A percentile compares a stretch with the other conserved stretches of the same genome.
Evolutionary conservation across 2,888 invertebrate species (phyloP).

Genomic region (Scaptodrosophila latifasciaeformis): DNA sequence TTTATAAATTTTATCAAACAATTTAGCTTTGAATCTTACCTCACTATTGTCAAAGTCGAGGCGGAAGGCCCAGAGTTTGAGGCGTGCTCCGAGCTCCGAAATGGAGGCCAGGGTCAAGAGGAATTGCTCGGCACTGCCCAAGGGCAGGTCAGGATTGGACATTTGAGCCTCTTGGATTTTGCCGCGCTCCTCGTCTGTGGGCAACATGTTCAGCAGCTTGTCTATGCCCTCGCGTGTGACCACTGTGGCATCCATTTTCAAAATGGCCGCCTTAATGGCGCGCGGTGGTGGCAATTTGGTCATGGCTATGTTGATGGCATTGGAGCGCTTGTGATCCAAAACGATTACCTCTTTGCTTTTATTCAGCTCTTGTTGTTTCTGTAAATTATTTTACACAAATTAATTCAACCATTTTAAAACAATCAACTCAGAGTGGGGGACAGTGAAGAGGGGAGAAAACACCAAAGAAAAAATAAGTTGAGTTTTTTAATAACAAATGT

Average conservation of each 20-base stretch:
- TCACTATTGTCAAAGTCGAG: conserved; percentile 98
- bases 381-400: too few relatives aligned
- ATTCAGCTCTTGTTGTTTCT: conserved; percentile 89
- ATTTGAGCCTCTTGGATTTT: conserved; percentile 94
- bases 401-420: too few relatives aligned
- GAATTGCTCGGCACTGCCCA: conserved; percentile 98
- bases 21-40: conserved; percentile 76
- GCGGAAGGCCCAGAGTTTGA: conserved; percentile 98
- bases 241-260: conserved; percentile 99
- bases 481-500: not conserved
- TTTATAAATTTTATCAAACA: not conserved
- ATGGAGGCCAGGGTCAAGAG: conserved; percentile 97
- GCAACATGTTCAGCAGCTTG: conserved; percentile 97
- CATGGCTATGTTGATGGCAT: conserved; percentile 99
- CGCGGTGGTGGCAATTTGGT: conserved; percentile 98
- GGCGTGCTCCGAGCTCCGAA: conserved; percentile 92
- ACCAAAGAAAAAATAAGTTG: conserved; percentile 4
- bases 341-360: conserved; percentile 95
- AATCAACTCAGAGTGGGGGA: not conserved
- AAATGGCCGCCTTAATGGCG: conserved; percentile 98
- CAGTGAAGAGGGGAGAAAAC: too few relatives aligned
- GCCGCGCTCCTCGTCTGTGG: conserved; percentile 96
- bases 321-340: conserved; percentile 96
- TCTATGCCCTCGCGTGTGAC: conserved; percentile 99
- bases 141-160: conserved; percentile 74